Conservation (phyloP, 2,113 vertebrate genomes). For the Larimichthys crocea region DNA sequence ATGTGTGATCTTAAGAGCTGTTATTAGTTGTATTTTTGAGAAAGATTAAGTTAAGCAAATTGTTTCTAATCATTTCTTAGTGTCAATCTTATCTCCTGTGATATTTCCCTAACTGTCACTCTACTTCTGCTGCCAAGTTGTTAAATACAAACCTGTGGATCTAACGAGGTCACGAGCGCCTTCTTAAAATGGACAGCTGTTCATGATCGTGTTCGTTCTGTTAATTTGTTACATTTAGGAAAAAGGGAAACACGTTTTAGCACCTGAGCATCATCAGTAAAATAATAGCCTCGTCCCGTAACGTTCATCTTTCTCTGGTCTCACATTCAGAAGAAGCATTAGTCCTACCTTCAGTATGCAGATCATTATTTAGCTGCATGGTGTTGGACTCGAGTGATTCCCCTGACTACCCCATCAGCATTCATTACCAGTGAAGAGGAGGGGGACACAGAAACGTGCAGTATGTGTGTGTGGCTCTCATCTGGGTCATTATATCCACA, state of each 20-base stretch:
- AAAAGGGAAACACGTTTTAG: not conserved
- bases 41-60: too few species aligned
- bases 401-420: slow-evolving; percentile 67
- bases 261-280: not conserved
- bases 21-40: too few species aligned
- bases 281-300: not conserved
- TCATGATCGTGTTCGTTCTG: not conserved
- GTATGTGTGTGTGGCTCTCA: slow-evolving; percentile 41
- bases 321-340: not conserved
- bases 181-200: not conserved
- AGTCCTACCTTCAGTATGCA: slow-evolving; percentile 12
- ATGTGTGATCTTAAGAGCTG: too few species aligned
- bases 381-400: slow-evolving; percentile 54
- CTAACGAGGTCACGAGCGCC: not conserved
- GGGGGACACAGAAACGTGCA: slow-evolving; percentile 17
- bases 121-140: not conserved
- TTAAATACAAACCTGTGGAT: not conserved
- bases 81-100: too few species aligned
- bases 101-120: too few species aligned
- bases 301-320: not conserved
- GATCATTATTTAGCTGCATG: slow-evolving; percentile 51
- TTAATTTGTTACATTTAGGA: not conserved
- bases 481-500: slow-evolving; percentile 77
- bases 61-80: too few species aligned
- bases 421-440: slow-evolving; percentile 54